phyloP scores from a whole-genome alignment of 2,113 vertebrate species.

The Urocolius indicus region DNA sequence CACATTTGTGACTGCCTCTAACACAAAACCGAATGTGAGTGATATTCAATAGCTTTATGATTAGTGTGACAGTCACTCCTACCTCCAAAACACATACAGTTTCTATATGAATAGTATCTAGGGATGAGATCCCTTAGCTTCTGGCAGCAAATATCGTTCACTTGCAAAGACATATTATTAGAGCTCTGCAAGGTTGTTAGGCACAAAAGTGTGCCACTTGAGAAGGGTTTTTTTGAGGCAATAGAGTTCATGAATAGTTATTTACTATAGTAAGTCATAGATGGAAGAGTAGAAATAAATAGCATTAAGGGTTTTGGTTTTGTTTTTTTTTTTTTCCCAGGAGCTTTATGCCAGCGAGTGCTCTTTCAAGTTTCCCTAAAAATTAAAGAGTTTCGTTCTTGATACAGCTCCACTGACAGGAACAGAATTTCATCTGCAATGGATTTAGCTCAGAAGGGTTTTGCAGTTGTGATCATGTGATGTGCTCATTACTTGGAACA shows the following conservation, averaged over 20 bases:
- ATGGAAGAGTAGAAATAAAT: neutral
- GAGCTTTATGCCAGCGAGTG: neutral
- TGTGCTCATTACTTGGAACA: neutral
- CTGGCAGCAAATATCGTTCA: neutral
- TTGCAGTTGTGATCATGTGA: neutral
- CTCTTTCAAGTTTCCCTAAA: neutral
- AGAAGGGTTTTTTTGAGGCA: neutral
- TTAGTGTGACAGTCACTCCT: neutral
- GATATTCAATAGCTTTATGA: neutral
- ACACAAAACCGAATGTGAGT: neutral
- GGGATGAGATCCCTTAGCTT: neutral
- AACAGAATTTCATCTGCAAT: neutral
- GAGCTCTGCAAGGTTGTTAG: neutral
- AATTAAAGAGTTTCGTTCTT: conserved; percentile 1
- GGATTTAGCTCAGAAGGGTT: neutral
- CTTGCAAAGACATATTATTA: neutral
- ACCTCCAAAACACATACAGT: neutral
- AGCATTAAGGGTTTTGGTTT: neutral
- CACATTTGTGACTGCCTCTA: neutral
- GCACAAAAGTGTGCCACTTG: neutral
- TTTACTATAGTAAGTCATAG: neutral
- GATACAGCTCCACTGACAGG: neutral
- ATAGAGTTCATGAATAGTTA: neutral
- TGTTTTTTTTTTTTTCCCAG: neutral
- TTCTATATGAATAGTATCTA: neutral